A percentile compares a stretch with the other conserved stretches of the same genome.
These are phyloP conservation scores for Triplophysa bombifrons DNA, from an alignment of 2,797 vertebrate species.

Conservation along the genomic window DNA sequence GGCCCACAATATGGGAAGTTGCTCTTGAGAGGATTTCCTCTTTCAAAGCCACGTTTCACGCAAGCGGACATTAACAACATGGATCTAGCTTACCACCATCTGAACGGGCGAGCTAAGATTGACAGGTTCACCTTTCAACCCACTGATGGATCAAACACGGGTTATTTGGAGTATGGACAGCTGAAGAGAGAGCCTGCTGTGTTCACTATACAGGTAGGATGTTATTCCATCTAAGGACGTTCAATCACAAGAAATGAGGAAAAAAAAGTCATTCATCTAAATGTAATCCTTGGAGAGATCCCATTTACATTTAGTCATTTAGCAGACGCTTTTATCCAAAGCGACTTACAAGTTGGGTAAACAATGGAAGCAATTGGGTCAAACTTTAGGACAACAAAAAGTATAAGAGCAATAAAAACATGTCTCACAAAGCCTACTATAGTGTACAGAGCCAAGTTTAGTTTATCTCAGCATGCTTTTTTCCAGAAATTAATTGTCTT, in stretches of 20 bases:
- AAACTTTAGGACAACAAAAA: too few species aligned
- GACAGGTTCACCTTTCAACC: slow-evolving; percentile 75
- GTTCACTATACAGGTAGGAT: slow-evolving; percentile 73
- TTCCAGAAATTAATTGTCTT: too few species aligned
- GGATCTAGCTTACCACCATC: slow-evolving; percentile 71
- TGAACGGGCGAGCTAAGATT: slow-evolving; percentile 50
- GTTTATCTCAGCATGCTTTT: too few species aligned
- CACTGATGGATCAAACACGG: slow-evolving; percentile 68
- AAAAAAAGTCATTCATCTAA: background rate
- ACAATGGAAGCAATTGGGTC: too few species aligned
- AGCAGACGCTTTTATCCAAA: too few species aligned
- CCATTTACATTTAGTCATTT: too few species aligned
- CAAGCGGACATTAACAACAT: slow-evolving; percentile 73
- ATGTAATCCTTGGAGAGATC: too few species aligned
- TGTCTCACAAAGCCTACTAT: too few species aligned
- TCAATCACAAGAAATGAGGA: background rate
- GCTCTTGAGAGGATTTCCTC: slow-evolving; percentile 62
- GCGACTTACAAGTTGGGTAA: too few species aligned
- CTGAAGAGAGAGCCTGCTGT: slow-evolving; percentile 67
- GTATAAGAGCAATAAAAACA: too few species aligned
- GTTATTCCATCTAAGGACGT: background rate
- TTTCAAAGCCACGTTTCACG: slow-evolving; percentile 62
- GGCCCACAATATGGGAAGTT: slow-evolving; percentile 67
- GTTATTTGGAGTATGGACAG: slow-evolving; percentile 75
- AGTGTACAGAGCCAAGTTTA: too few species aligned